Evolutionary conservation across 2,113 vertebrate species (phyloP).

Genomic region (Aleadryas rufinucha): DNA sequence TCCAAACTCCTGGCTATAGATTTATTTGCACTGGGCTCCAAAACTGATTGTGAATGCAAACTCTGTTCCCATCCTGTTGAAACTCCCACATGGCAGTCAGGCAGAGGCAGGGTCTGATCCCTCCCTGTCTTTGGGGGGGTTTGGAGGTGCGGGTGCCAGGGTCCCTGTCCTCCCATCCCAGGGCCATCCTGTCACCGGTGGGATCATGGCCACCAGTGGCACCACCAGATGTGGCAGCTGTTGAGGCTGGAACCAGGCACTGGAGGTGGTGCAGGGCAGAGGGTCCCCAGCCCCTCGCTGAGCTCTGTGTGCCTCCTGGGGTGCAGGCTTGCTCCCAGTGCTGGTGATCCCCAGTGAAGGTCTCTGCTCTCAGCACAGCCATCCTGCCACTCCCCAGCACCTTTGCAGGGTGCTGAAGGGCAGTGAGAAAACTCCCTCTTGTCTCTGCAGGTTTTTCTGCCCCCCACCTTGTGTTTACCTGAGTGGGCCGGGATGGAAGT

Average conservation of each 20-base stretch:
- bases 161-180: neutral
- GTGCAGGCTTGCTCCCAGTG: rapidly evolving
- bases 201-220: neutral
- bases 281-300: neutral
- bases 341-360: neutral
- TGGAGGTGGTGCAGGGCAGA: neutral
- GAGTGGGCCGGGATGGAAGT: conserved; percentile 84
- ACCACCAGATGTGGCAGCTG: neutral
- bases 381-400: rapidly evolving
- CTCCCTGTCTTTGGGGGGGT: rapidly evolving
- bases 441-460: conserved; percentile 87
- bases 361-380: neutral
- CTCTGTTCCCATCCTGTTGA: conserved; percentile 11
- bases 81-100: neutral
- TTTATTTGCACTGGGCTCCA: conserved; percentile 34
- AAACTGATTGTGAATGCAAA: conserved; percentile 51
- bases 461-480: conserved; percentile 95
- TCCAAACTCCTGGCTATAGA: conserved; percentile 23
- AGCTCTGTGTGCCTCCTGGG: rapidly evolving
- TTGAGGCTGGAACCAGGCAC: neutral
- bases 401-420: neutral
- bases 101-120: neutral
- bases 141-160: neutral
- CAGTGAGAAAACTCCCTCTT: neutral
- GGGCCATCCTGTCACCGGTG: neutral